Evolutionary conservation across 1,140 invertebrate genomes (phyloP), one percentile per base, ranked within the genome.

Genomic region (Elysia chlorotica): DNA sequence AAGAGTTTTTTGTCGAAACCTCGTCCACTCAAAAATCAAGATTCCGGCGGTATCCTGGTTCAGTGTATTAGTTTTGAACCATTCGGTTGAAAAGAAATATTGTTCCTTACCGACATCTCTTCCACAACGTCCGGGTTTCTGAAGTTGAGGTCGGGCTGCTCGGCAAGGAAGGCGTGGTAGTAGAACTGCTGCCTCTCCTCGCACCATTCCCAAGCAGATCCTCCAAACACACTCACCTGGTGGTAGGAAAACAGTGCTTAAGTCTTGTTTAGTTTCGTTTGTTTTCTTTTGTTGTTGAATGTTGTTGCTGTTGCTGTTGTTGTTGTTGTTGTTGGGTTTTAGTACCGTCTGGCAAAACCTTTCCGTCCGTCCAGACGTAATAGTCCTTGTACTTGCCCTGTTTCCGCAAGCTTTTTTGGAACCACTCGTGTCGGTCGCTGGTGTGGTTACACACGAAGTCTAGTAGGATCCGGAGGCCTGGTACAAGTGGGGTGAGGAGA

Each of bases 371-470:
- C 93, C 95, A 96, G 36, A 95, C 86, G 80, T 95, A 96, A 83
- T 92, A 96, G 77, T 95, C 91, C 21, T 69, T 76, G 65, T 85
- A 87, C 23, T 62, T 59, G 31, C 70, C 37, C 48, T 77, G 63
- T 5, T 86, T 86, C 35, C 88, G 82, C 0, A 88, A 84, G 0
- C 94, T 95, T 63, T 91, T 89, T n/a, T 89, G 71, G 81, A 96
- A 96, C 94, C 94, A 96, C 63, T 90, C 85, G 75, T 94, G 93
- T 73, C 93, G 81, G 81, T 94, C 90, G 77, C 93, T 94, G 0
- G 93, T 92, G 85, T 96, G 94, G 88, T 96, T 96, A 1, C 94
- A 94, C 19, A 96, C 92, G 81, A 96, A 92, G 82, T 96, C 95
- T 83, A 96, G 82, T 14, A 96, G 89, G 2, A 96, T 84, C 84